Conservation (phyloP, 1,140 invertebrate genomes). For the Ips typographus region DNA sequence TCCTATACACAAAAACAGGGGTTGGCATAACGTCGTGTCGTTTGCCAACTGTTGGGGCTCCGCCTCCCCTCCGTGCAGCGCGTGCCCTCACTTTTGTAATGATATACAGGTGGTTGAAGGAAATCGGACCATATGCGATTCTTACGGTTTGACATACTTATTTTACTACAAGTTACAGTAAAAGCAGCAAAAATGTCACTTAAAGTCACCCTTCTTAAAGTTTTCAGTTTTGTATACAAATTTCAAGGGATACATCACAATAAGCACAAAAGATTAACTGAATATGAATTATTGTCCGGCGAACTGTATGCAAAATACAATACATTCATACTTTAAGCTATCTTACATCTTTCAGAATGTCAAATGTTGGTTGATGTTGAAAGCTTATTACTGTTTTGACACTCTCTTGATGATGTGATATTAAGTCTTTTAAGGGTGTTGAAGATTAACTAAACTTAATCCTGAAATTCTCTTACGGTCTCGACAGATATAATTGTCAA, state of each 20-base stretch:
- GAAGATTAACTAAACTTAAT: too few relatives aligned
- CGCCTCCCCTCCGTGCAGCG: slow-evolving; percentile 26
- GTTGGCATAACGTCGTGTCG: slow-evolving; percentile 21
- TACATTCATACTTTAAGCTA: neutral
- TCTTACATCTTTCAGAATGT: neutral
- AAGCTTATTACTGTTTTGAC: neutral
- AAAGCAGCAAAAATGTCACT: too few relatives aligned
- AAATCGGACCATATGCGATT: slow-evolving; percentile 25
- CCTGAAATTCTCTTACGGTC: too few relatives aligned
- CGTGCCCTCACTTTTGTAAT: slow-evolving; percentile 30
- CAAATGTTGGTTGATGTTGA: neutral
- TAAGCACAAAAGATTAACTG: neutral
- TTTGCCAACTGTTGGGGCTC: slow-evolving; percentile 27
- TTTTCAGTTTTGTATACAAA: neutral
- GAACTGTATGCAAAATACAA: neutral
- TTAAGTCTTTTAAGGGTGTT: too few relatives aligned
- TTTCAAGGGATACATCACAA: neutral
- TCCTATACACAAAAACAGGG: slow-evolving; percentile 25
- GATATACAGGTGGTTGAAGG: slow-evolving; percentile 30
- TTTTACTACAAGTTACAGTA: too few relatives aligned
- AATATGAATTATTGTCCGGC: neutral
- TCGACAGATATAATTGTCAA: too few relatives aligned
- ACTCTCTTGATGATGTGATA: too few relatives aligned
- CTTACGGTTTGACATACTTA: slow-evolving; percentile 20
- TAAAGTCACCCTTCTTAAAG: too few relatives aligned